These are phyloP conservation scores for Drosophila suboccidentalis DNA, from an alignment of 2,888 invertebrate species.

Conservation along the genomic window DNA sequence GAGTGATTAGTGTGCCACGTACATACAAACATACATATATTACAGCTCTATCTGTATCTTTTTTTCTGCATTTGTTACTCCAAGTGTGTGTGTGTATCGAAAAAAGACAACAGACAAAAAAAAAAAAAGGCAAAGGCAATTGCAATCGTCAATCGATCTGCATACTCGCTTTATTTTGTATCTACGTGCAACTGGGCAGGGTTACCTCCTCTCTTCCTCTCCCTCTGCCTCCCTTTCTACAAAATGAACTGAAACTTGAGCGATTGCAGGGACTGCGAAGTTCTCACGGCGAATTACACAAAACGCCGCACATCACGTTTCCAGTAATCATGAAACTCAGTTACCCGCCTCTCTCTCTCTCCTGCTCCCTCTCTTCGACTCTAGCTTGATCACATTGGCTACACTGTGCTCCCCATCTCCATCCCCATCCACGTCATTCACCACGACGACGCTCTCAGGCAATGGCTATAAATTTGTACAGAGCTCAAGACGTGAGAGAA, in stretches of 20 bases:
- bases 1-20: conserved; percentile 50
- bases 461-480: conserved; percentile 66
- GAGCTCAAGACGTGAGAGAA: conserved; percentile 73
- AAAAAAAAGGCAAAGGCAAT: conserved; percentile 24
- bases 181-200: conserved; percentile 29
- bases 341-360: background rate
- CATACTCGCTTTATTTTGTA: conserved; percentile 26
- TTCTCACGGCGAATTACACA: conserved; percentile 81
- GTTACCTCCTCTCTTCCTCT: background rate
- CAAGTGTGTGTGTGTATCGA: background rate
- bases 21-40: conserved; percentile 15
- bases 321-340: conserved; percentile 57
- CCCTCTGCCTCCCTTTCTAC: background rate
- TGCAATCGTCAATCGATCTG: conserved; percentile 59
- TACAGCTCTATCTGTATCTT: conserved; percentile 8
- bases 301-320: conserved; percentile 80
- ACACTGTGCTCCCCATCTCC: conserved; percentile 14
- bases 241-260: conserved; percentile 56
- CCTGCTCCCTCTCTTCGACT: background rate
- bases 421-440: conserved; percentile 42
- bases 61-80: background rate
- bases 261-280: conserved; percentile 63
- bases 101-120: background rate
- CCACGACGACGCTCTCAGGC: conserved; percentile 58
- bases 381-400: conserved; percentile 18